Conservation (phyloP, 1,140 invertebrate species). For the Goniozus legneri region DNA sequence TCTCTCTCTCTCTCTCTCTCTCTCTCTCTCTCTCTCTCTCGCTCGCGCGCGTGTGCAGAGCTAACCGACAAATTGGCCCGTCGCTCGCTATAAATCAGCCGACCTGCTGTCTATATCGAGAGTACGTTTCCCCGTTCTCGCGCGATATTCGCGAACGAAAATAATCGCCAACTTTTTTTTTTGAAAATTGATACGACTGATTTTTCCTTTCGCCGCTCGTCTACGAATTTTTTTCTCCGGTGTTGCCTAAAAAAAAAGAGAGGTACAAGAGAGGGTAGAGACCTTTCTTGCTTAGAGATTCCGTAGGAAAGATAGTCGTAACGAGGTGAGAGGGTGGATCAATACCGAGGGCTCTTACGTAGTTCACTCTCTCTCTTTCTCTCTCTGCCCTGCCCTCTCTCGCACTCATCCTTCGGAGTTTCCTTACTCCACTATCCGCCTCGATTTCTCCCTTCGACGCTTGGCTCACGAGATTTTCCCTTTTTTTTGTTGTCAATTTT, state of each 20-base stretch:
- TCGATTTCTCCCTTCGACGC: too few relatives aligned
- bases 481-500: neutral
- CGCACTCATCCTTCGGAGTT: constrained; percentile 14
- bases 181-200: too few relatives aligned
- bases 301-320: constrained; percentile 50
- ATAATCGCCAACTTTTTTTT: too few relatives aligned
- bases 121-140: neutral
- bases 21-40: neutral
- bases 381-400: constrained; percentile 18
- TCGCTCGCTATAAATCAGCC: neutral
- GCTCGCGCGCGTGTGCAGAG: too few relatives aligned
- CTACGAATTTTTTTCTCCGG: too few relatives aligned
- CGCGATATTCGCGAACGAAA: too few relatives aligned
- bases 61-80: neutral
- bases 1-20: neutral
- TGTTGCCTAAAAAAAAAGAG: constrained; percentile 25
- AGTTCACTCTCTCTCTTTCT: constrained; percentile 36
- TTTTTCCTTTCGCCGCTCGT: too few relatives aligned
- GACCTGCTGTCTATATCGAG: too few relatives aligned
- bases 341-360: constrained; percentile 51
- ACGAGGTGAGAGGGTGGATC: constrained; percentile 45
- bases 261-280: constrained; percentile 33
- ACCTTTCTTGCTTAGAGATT: constrained; percentile 36
- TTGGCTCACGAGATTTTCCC: too few relatives aligned
- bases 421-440: neutral